Percentiles rank a stretch among this genome's conserved stretches.
Evolutionary conservation across 2,888 invertebrate genomes (phyloP).

Genomic region (Sepioteuthis lessoniana): DNA sequence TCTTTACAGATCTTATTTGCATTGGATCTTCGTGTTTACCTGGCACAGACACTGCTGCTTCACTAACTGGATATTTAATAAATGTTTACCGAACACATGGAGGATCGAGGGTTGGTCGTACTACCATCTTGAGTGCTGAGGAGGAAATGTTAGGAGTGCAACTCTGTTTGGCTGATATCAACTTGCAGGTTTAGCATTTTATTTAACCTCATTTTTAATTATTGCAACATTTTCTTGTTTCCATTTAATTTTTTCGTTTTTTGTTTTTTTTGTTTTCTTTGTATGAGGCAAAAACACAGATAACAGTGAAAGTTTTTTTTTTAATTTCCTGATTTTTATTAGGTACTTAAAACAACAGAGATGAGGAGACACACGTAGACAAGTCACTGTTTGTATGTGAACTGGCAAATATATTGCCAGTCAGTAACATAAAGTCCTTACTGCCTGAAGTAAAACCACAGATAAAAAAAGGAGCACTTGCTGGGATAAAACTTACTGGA

Average conservation of each 20-base stretch:
- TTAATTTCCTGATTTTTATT: too few relatives aligned
- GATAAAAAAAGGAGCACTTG: too few relatives aligned
- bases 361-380: too few relatives aligned
- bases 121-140: slow-evolving; percentile 62
- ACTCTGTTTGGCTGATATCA: slow-evolving; percentile 65
- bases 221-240: background rate
- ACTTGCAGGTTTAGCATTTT: slow-evolving; percentile 61
- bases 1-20: background rate
- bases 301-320: too few relatives aligned
- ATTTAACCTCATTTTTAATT: background rate
- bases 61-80: slow-evolving; percentile 10
- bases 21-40: background rate
- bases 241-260: background rate
- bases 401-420: too few relatives aligned
- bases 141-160: slow-evolving; percentile 67
- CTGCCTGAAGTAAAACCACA: too few relatives aligned
- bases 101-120: slow-evolving; percentile 53
- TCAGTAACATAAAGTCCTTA: too few relatives aligned
- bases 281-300: too few relatives aligned
- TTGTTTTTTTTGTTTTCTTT: background rate
- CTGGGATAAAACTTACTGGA: too few relatives aligned
- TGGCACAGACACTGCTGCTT: background rate
- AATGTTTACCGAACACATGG: slow-evolving; percentile 17
- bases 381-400: too few relatives aligned
- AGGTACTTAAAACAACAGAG: too few relatives aligned